Percentiles rank a stretch among this genome's conserved stretches.
Evolutionary conservation across 2,888 invertebrate species (phyloP).

Genomic region (Cenopis cana): DNA sequence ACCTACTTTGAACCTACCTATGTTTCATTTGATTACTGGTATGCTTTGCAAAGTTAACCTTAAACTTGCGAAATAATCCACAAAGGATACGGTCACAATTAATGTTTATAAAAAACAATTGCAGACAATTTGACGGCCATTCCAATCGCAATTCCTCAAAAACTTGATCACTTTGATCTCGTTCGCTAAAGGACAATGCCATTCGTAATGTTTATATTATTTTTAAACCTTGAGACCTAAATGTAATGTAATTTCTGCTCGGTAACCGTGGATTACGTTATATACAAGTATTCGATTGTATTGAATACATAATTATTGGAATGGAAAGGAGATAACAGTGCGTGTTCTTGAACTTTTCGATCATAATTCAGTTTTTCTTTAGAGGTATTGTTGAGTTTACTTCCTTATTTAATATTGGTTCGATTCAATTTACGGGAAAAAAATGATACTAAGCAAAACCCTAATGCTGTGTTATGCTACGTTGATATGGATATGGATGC

Average conservation of each 20-base stretch:
- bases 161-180: constrained; percentile 13
- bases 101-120: background rate
- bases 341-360: constrained; percentile 19
- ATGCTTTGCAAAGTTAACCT: too few relatives aligned
- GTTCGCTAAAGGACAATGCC: constrained; percentile 6
- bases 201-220: background rate
- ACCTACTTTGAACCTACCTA: too few relatives aligned
- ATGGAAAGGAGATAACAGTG: background rate
- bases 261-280: constrained; percentile 10
- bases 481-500: too few relatives aligned
- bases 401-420: constrained; percentile 11
- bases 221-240: constrained; percentile 4
- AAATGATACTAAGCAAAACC: background rate
- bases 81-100: background rate
- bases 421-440: background rate
- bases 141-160: constrained; percentile 3
- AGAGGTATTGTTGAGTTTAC: constrained; percentile 4
- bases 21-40: too few relatives aligned
- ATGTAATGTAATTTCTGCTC: constrained; percentile 4
- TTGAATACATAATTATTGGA: constrained; percentile 1
- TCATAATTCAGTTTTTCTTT: background rate
- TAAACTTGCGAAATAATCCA: too few relatives aligned
- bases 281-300: constrained; percentile 1
- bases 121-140: background rate
- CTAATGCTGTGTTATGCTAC: too few relatives aligned